These are phyloP conservation scores for Sciaenops ocellatus DNA, from an alignment of 2,797 vertebrate species.

Conservation along the genomic window DNA sequence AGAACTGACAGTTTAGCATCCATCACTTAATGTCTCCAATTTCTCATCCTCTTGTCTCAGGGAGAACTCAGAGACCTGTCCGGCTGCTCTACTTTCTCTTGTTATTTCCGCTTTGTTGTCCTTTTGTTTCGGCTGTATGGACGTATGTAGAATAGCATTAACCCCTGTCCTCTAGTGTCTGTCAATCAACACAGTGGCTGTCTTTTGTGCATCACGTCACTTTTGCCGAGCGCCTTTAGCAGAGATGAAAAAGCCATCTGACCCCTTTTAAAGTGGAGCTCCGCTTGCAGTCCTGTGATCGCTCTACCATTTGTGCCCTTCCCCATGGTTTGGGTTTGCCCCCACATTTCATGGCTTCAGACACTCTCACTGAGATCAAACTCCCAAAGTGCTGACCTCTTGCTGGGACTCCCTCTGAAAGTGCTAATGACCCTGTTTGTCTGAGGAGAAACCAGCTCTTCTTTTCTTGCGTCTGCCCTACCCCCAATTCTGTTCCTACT, in stretches of 20 bases:
- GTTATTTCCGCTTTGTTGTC: slow-evolving; percentile 58
- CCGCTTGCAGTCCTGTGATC: slow-evolving; percentile 79
- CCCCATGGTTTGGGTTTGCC: slow-evolving; percentile 77
- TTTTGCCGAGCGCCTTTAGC: slow-evolving; percentile 68
- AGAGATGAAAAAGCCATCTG: slow-evolving; percentile 86
- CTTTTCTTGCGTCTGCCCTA: slow-evolving; percentile 38
- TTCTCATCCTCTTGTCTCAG: slow-evolving; percentile 59
- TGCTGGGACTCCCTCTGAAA: slow-evolving; percentile 72
- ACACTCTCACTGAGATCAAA: slow-evolving; percentile 80
- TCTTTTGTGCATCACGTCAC: slow-evolving; percentile 73
- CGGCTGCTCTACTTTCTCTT: slow-evolving; percentile 41
- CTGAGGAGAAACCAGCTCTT: slow-evolving; percentile 57
- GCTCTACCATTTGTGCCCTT: slow-evolving; percentile 84
- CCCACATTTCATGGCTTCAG: slow-evolving; percentile 78
- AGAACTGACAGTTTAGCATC: slow-evolving; percentile 84
- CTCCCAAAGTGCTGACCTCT: slow-evolving; percentile 67
- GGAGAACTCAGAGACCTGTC: slow-evolving; percentile 44
- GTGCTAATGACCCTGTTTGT: slow-evolving; percentile 84
- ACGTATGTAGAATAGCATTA: slow-evolving; percentile 65
- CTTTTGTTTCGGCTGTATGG: slow-evolving; percentile 52
- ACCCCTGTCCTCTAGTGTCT: slow-evolving; percentile 50
- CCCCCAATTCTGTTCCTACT: slow-evolving; percentile 37
- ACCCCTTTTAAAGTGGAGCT: slow-evolving; percentile 78
- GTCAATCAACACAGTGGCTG: slow-evolving; percentile 76
- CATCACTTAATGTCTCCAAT: slow-evolving; percentile 76